Conservation (phyloP, 2,888 invertebrate species). For the Gastrophysa polygoni region DNA sequence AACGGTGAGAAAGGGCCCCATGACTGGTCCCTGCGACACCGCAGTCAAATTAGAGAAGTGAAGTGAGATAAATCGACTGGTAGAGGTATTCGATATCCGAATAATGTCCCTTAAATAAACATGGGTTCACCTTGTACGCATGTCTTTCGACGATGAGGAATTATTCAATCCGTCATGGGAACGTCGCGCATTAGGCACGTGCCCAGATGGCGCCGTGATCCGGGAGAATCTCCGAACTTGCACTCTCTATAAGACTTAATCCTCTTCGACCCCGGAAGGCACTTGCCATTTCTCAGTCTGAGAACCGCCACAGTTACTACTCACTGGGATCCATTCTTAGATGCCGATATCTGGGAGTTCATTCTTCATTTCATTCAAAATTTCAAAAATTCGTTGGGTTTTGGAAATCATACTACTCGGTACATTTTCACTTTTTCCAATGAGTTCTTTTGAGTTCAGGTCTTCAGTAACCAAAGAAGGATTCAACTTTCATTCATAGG, state of each 20-base stretch:
- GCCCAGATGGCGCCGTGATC: slow-evolving; percentile 53
- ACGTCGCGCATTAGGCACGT: slow-evolving; percentile 54
- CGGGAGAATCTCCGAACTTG: slow-evolving; percentile 48
- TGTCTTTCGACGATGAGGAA: slow-evolving; percentile 23
- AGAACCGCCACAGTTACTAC: slow-evolving; percentile 24
- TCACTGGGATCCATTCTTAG: background rate
- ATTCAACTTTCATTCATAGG: too few relatives aligned
- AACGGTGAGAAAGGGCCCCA: background rate
- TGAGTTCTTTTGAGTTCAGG: too few relatives aligned
- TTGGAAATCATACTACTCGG: too few relatives aligned
- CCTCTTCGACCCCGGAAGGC: slow-evolving; percentile 51
- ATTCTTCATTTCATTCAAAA: too few relatives aligned
- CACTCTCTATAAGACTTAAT: slow-evolving; percentile 54
- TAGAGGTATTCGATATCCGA: background rate
- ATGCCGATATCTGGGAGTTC: too few relatives aligned
- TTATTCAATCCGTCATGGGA: slow-evolving; percentile 54
- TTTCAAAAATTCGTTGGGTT: too few relatives aligned
- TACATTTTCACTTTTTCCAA: too few relatives aligned
- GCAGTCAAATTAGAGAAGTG: too few relatives aligned
- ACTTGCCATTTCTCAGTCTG: slow-evolving; percentile 46
- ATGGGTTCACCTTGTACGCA: slow-evolving; percentile 29
- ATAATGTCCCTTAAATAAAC: slow-evolving; percentile 41
- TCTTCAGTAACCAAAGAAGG: too few relatives aligned
- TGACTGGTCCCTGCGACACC: background rate
- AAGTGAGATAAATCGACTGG: background rate